Evolutionary conservation across 37 sponge, comb jelly and placozoan species (phyloP).

Genomic region (Agelas oroides): DNA sequence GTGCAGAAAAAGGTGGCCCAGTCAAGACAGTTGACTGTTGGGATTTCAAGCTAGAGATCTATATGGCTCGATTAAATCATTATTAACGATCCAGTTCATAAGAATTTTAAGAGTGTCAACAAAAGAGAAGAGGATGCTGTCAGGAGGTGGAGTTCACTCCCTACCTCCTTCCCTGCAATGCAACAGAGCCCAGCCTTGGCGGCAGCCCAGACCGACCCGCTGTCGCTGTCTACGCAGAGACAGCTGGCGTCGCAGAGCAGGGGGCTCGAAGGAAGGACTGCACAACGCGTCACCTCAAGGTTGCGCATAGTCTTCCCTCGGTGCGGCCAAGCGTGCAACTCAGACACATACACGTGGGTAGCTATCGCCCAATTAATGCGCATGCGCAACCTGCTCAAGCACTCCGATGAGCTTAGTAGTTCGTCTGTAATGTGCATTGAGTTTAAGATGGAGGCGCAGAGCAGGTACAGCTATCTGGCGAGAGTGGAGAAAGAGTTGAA

Average conservation of each 20-base stretch:
- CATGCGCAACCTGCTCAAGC: neutral
- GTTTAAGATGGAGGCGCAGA: neutral
- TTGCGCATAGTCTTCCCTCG: slow-evolving; percentile 27
- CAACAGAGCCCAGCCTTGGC: slow-evolving; percentile 42
- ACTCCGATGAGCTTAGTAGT: neutral
- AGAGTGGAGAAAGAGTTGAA: neutral
- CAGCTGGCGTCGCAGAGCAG: slow-evolving; percentile 30
- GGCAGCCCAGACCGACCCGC: slow-evolving; percentile 61
- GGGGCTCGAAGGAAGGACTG: slow-evolving; percentile 15
- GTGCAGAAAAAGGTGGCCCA: no score
- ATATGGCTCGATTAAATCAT: no score
- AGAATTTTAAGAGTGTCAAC: no score
- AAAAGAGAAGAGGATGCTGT: no score
- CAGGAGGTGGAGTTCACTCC: no score
- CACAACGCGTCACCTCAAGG: slow-evolving; percentile 35
- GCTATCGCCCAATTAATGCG: neutral
- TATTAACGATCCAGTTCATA: no score
- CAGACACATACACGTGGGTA: no score
- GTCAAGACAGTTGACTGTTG: no score
- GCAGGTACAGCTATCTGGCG: neutral
- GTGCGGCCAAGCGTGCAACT: no score
- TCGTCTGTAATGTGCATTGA: neutral
- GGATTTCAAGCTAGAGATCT: no score
- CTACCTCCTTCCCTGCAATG: neutral
- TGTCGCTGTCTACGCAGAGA: slow-evolving; percentile 69